A percentile compares a stretch with the other conserved stretches of the same genome.
Evolutionary conservation across 2,113 vertebrate species (phyloP).

Genomic region (Trachemys scripta): DNA sequence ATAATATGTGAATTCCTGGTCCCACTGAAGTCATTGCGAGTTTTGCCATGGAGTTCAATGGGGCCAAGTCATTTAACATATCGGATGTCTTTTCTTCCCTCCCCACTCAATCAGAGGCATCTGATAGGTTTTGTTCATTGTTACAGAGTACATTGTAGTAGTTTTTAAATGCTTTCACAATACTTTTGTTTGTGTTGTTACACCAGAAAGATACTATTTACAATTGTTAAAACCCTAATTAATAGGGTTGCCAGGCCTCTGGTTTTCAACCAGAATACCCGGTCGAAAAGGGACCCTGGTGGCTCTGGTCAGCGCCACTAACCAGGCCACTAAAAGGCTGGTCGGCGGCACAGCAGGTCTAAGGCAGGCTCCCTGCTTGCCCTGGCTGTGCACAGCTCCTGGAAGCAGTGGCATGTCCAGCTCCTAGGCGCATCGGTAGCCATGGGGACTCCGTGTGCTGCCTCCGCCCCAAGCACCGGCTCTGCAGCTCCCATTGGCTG

Average conservation of each 20-base stretch:
- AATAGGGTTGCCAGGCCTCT: not conserved
- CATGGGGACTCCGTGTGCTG: no score
- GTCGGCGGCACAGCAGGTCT: no score
- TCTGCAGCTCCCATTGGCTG: no score
- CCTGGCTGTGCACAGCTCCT: no score
- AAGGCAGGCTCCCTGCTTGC: no score
- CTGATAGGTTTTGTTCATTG: not conserved
- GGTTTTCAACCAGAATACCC: no score
- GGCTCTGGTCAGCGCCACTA: no score
- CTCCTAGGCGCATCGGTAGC: no score
- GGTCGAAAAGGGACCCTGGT: no score
- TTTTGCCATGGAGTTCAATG: not conserved
- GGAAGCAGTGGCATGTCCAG: no score
- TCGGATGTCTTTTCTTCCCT: not conserved
- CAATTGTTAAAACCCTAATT: not conserved
- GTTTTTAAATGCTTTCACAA: not conserved
- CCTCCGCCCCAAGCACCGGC: no score
- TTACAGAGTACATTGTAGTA: not conserved
- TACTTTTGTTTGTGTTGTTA: not conserved
- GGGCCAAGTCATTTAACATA: not conserved
- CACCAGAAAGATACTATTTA: accelerated
- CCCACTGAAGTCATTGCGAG: not conserved
- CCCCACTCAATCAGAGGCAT: not conserved
- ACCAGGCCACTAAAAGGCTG: no score
- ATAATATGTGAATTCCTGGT: not conserved